Percentiles rank a stretch among this genome's conserved stretches.
phyloP scores from a whole-genome alignment of 1,140 invertebrate species.

The Chlorops oryzae region DNA sequence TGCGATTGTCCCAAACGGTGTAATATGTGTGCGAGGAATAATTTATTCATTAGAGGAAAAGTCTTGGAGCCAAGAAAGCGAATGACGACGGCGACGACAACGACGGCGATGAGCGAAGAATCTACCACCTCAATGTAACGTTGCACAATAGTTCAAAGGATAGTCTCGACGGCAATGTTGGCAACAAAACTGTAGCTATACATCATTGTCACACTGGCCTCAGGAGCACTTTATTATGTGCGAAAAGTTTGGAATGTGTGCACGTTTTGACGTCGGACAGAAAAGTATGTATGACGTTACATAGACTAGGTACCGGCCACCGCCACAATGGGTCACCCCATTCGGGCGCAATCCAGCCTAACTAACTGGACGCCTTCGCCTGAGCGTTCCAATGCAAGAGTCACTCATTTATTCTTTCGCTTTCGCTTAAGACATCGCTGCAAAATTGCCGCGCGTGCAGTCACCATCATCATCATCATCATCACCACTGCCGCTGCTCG shows the following conservation, averaged over 20 bases:
- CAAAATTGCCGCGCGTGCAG: too few relatives aligned
- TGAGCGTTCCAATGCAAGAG: too few relatives aligned
- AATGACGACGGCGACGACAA: background rate
- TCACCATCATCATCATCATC: too few relatives aligned
- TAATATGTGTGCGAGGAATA: constrained; percentile 5
- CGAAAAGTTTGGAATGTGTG: constrained; percentile 13
- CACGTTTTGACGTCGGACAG: background rate
- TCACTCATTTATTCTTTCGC: too few relatives aligned
- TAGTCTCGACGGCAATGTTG: background rate
- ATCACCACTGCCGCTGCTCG: too few relatives aligned
- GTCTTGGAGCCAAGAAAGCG: background rate
- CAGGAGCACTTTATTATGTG: constrained; percentile 14
- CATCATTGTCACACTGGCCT: constrained; percentile 12
- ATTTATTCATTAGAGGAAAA: background rate
- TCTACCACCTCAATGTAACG: background rate
- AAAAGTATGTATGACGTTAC: too few relatives aligned
- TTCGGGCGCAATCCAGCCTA: too few relatives aligned
- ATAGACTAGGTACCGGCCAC: too few relatives aligned
- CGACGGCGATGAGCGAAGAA: background rate
- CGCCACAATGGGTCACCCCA: too few relatives aligned
- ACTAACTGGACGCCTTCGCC: too few relatives aligned
- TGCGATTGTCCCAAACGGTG: constrained; percentile 8
- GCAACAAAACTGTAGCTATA: constrained; percentile 1
- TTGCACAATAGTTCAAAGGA: background rate
- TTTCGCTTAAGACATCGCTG: too few relatives aligned